A percentile compares a stretch with the other conserved stretches of the same genome.
phyloP scores from a whole-genome alignment of 2,113 vertebrate species.

The Erythrocebus patas region DNA sequence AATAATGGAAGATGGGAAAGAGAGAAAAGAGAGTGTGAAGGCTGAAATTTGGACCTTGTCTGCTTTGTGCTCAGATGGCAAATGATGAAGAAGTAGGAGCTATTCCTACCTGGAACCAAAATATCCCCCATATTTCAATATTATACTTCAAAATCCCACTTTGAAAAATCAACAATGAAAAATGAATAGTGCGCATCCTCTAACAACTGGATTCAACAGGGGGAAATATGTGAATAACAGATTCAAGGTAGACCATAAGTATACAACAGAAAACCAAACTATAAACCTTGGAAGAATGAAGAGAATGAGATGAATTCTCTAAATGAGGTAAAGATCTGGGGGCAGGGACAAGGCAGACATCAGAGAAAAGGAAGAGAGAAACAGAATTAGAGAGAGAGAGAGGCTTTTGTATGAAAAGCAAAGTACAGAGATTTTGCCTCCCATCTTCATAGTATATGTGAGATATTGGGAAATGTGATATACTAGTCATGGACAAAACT shows the following conservation, averaged over 20 bases:
- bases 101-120: background rate
- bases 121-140: background rate
- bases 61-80: background rate
- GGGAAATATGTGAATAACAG: background rate
- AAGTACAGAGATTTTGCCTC: background rate
- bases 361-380: background rate
- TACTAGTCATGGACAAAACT: background rate
- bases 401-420: background rate
- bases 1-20: constrained; percentile 22
- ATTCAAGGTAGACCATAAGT: background rate
- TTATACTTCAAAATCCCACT: background rate
- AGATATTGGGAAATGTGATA: background rate
- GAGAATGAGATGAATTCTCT: constrained; percentile 18
- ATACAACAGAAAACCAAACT: background rate
- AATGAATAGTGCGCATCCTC: background rate
- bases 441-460: background rate
- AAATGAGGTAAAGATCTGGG: background rate
- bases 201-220: background rate
- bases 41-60: constrained; percentile 41
- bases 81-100: background rate
- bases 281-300: background rate
- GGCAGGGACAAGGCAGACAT: background rate
- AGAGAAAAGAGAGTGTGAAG: constrained; percentile 26
- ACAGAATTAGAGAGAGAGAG: background rate
- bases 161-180: background rate